Conservation (phyloP, 1,140 invertebrate genomes). For the Drosophila kepulauana region DNA sequence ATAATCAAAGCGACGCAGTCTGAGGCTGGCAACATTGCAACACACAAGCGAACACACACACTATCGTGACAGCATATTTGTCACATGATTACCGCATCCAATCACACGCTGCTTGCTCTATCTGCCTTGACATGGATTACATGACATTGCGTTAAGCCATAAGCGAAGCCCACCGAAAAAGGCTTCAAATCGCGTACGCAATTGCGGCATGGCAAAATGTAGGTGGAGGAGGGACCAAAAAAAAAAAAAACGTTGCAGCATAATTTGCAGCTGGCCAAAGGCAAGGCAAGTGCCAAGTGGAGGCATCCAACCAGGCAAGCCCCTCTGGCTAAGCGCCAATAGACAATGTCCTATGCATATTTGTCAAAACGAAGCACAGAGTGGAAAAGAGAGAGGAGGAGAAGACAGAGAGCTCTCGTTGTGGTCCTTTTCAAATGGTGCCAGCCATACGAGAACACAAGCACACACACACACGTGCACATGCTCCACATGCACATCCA, state of each 20-base stretch:
- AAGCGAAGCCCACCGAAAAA: constrained; percentile 10
- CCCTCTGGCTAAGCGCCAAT: constrained; percentile 64
- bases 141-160: constrained; percentile 50
- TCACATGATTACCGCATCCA: constrained; percentile 79
- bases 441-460: neutral
- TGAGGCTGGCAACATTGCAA: constrained; percentile 22
- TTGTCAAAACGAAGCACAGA: constrained; percentile 62
- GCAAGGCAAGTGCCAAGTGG: constrained; percentile 57
- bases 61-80: constrained; percentile 61
- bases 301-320: constrained; percentile 41
- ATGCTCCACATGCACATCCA: constrained; percentile 7
- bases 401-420: constrained; percentile 44
- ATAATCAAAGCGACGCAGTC: constrained; percentile 71
- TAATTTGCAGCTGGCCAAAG: constrained; percentile 46
- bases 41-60: neutral
- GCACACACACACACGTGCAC: constrained; percentile 10
- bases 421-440: constrained; percentile 42
- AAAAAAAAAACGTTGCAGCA: constrained; percentile 25
- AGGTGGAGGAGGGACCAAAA: no score
- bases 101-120: constrained; percentile 49
- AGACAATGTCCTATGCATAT: constrained; percentile 79
- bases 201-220: constrained; percentile 18
- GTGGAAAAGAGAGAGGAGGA: neutral
- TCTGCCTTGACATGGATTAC: constrained; percentile 53
- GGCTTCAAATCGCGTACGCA: constrained; percentile 55